Evolutionary conservation across 2,888 invertebrate species (phyloP).

Genomic region (Ophioninae sp.): DNA sequence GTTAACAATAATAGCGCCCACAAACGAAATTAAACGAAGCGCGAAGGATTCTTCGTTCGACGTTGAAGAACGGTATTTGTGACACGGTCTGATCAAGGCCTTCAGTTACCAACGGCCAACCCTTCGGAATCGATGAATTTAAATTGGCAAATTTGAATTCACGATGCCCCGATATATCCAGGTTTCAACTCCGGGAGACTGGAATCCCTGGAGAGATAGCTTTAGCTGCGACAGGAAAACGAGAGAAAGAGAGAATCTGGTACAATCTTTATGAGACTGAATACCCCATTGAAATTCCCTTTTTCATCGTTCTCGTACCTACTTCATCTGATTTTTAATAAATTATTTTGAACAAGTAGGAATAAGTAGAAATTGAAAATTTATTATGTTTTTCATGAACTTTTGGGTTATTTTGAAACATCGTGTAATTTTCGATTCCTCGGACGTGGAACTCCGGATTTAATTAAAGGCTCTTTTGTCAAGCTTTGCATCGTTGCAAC

Average conservation of each 20-base stretch:
- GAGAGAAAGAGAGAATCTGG: neutral
- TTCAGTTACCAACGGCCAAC: conserved; percentile 10
- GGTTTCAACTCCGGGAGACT: conserved; percentile 41
- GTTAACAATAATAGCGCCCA: neutral
- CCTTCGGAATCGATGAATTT: conserved; percentile 56
- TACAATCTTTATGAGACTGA: conserved; percentile 25
- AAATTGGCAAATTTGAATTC: conserved; percentile 57
- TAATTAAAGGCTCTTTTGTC: no score
- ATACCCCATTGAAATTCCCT: conserved; percentile 1
- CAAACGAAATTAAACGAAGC: conserved; percentile 53
- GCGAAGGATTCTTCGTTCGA: neutral
- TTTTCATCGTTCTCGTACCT: neutral
- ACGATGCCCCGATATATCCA: conserved; percentile 15
- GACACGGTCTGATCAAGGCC: conserved; percentile 12
- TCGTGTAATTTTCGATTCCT: no score
- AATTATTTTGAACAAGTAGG: neutral
- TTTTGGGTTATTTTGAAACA: neutral
- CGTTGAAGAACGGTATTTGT: conserved; percentile 24
- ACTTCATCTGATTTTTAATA: neutral
- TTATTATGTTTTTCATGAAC: neutral
- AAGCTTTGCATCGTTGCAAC: no score
- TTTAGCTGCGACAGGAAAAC: neutral
- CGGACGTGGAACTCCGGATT: no score
- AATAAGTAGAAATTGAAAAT: no score
- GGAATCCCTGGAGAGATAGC: conserved; percentile 11